phyloP scores from a whole-genome alignment of 2,113 vertebrate genomes.

The Colaptes auratus region DNA sequence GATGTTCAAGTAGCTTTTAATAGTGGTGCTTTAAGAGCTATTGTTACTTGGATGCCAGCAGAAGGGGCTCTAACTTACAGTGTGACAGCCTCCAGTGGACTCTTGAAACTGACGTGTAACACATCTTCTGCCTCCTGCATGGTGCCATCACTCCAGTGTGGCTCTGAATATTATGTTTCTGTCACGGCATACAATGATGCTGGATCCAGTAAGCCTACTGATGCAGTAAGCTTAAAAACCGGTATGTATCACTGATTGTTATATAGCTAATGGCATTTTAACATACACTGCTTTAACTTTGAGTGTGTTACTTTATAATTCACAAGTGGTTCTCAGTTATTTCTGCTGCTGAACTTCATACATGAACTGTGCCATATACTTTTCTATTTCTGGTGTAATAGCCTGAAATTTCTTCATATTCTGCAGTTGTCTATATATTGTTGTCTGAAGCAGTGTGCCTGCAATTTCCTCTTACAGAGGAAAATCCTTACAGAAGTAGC shows the following conservation, averaged over 20 bases:
- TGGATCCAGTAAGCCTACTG: slow-evolving; percentile 82
- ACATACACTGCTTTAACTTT: not conserved
- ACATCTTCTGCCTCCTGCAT: slow-evolving; percentile 70
- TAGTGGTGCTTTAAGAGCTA: slow-evolving; percentile 62
- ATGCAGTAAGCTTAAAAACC: slow-evolving; percentile 76
- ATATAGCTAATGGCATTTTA: not conserved
- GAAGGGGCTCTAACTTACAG: slow-evolving; percentile 81
- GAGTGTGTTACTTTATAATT: not conserved
- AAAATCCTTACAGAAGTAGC: not conserved
- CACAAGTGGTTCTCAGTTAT: not conserved
- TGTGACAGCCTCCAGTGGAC: slow-evolving; percentile 46
- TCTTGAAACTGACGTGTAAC: slow-evolving; percentile 75
- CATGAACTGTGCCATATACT: not conserved
- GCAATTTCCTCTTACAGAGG: not conserved
- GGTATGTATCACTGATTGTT: slow-evolving; percentile 72
- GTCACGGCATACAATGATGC: slow-evolving; percentile 83
- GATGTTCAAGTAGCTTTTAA: slow-evolving; percentile 69
- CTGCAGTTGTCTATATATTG: not conserved
- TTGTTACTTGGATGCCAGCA: slow-evolving; percentile 76
- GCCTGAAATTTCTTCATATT: not conserved
- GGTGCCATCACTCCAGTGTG: slow-evolving; percentile 79
- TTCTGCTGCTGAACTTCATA: not conserved
- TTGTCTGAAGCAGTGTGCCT: not conserved
- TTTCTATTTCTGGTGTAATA: not conserved
- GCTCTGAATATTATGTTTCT: slow-evolving; percentile 79